Conservation (phyloP, 2,797 vertebrate species). For the Microctenopoma steveboyesi region DNA sequence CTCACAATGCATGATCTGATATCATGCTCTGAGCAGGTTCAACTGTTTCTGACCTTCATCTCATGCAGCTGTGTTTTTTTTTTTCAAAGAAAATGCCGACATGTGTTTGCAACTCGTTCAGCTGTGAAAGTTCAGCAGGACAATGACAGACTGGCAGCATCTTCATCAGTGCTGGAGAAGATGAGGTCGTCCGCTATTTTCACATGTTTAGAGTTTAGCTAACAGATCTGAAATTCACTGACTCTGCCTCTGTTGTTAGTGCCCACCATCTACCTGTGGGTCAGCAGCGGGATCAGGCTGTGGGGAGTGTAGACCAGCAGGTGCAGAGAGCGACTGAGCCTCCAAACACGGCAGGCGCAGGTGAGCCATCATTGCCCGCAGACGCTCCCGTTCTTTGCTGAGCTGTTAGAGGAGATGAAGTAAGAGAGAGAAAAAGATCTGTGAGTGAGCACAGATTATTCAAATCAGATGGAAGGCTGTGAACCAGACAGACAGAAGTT, state of each 20-base stretch:
- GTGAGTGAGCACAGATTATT: slow-evolving; percentile 44
- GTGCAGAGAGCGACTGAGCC: slow-evolving; percentile 90
- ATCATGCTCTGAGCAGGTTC: background rate
- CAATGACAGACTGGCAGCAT: slow-evolving; percentile 23
- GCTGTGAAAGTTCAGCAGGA: slow-evolving; percentile 2
- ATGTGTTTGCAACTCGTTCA: slow-evolving; percentile 42
- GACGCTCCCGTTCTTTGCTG: slow-evolving; percentile 95
- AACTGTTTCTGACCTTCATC: slow-evolving; percentile 18
- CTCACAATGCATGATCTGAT: background rate
- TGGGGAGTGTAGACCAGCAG: slow-evolving; percentile 77
- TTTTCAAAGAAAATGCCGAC: background rate
- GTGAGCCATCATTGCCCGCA: slow-evolving; percentile 99
- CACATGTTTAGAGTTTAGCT: slow-evolving; percentile 72
- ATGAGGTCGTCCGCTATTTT: slow-evolving; percentile 42
- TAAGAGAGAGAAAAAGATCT: slow-evolving; percentile 49
- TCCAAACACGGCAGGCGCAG: slow-evolving; percentile 95
- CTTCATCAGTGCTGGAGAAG: slow-evolving; percentile 75
- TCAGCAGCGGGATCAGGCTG: slow-evolving; percentile 30
- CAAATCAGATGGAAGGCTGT: slow-evolving; percentile 31
- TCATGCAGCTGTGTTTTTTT: background rate
- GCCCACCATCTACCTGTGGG: slow-evolving; percentile 63
- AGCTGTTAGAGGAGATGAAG: slow-evolving; percentile 86
- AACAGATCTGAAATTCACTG: slow-evolving; percentile 77
- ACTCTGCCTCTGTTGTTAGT: slow-evolving; percentile 52
- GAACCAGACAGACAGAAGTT: slow-evolving; percentile 23